These are phyloP conservation scores for Acleris laterana DNA, from an alignment of 2,888 invertebrate genomes.

Conservation along the genomic window DNA sequence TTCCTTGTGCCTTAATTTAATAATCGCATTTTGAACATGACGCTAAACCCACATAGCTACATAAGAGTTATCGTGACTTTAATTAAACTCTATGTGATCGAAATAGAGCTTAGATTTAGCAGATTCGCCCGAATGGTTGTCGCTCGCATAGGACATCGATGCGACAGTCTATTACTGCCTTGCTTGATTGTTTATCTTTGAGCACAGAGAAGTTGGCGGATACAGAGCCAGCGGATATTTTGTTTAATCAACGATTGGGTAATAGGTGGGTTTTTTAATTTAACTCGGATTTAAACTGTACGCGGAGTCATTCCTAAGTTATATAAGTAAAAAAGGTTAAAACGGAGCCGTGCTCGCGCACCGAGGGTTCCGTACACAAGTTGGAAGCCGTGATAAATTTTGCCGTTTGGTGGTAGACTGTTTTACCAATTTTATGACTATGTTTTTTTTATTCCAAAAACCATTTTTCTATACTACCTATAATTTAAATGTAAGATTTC, in stretches of 20 bases:
- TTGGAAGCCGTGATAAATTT: too few species aligned
- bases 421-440: too few species aligned
- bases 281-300: too few species aligned
- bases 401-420: too few species aligned
- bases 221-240: constrained; percentile 19
- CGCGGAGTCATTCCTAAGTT: too few species aligned
- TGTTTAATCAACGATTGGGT: not conserved
- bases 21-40: constrained; percentile 63
- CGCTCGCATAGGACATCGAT: constrained; percentile 30
- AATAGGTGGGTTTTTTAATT: not conserved
- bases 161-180: constrained; percentile 41
- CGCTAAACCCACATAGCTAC: constrained; percentile 41
- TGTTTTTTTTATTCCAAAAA: too few species aligned
- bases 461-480: too few species aligned
- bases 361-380: too few species aligned
- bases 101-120: constrained; percentile 28
- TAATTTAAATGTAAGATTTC: too few species aligned
- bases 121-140: constrained; percentile 14
- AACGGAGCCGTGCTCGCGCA: too few species aligned
- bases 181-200: constrained; percentile 46
- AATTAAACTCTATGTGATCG: constrained; percentile 12
- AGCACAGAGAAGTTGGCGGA: constrained; percentile 41
- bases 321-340: too few species aligned
- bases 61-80: constrained; percentile 10
- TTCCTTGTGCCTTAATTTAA: constrained; percentile 67